Conservation (phyloP, 1,140 invertebrate genomes). For the Armadillidium nasatum region DNA sequence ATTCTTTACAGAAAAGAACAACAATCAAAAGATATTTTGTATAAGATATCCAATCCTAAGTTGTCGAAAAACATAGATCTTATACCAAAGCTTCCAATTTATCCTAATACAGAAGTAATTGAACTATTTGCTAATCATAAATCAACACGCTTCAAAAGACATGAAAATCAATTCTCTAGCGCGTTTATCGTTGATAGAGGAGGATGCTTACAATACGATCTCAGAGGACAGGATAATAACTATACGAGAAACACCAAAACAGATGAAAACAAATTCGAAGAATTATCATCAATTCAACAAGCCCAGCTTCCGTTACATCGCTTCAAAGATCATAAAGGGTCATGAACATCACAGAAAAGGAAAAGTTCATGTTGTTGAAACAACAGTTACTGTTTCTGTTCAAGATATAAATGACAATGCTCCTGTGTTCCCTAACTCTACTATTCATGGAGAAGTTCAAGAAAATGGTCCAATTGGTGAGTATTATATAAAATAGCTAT, state of each 20-base stretch:
- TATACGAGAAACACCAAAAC: background rate
- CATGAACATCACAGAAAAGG: background rate
- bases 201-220: background rate
- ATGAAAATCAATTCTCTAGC: background rate
- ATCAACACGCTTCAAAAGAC: background rate
- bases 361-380: slow-evolving; percentile 27
- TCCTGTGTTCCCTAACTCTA: slow-evolving; percentile 25
- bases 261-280: background rate
- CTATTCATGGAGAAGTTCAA: slow-evolving; percentile 25
- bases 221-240: background rate
- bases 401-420: slow-evolving; percentile 31
- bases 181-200: background rate
- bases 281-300: background rate
- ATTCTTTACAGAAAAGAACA: too few species aligned
- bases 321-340: background rate
- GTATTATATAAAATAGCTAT: background rate
- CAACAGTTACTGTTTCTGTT: slow-evolving; percentile 18
- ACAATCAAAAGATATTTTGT: too few species aligned
- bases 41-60: too few species aligned
- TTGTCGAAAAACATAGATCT: too few species aligned
- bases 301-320: background rate
- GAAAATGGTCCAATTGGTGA: slow-evolving; percentile 30
- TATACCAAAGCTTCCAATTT: too few species aligned
- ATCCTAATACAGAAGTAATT: too few species aligned
- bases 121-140: background rate